phyloP scores from a whole-genome alignment of 30 jellyfish, hydroid and myxozoan genomes.

The Kudoa iwatai region DNA sequence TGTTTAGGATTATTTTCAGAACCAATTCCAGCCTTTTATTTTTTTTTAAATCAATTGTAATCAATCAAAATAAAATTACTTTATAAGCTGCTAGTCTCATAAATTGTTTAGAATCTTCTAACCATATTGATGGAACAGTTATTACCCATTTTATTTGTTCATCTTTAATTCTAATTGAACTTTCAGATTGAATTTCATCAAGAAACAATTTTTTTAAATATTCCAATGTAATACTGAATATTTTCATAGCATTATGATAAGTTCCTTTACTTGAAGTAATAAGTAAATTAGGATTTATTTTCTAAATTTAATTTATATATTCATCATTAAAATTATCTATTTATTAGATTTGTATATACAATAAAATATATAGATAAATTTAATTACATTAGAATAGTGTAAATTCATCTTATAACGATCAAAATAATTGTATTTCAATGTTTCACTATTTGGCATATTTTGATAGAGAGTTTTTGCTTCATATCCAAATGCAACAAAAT shows the following conservation, averaged over 20 bases:
- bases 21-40: slow-evolving; percentile 71
- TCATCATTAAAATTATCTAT: background rate
- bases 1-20: slow-evolving; percentile 43
- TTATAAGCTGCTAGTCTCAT: slow-evolving; percentile 82
- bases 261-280: slow-evolving; percentile 54
- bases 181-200: slow-evolving; percentile 56
- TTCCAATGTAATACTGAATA: slow-evolving; percentile 34
- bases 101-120: slow-evolving; percentile 80
- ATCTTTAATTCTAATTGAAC: slow-evolving; percentile 41
- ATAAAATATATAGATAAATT: background rate
- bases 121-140: slow-evolving; percentile 87
- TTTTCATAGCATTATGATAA: slow-evolving; percentile 39
- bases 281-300: slow-evolving; percentile 13
- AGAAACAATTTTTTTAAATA: slow-evolving; percentile 45
- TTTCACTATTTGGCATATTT: slow-evolving; percentile 36
- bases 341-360: background rate
- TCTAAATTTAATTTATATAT: slow-evolving; percentile 4
- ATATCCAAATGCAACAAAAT: slow-evolving; percentile 55
- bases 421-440: slow-evolving; percentile 50
- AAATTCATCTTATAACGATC: slow-evolving; percentile 47
- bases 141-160: slow-evolving; percentile 90
- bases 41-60: background rate
- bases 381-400: slow-evolving; percentile 43
- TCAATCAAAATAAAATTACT: slow-evolving; percentile 5
- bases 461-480: slow-evolving; percentile 73